These are phyloP conservation scores for Euwallacea similis DNA, from an alignment of 1,140 invertebrate genomes.

Conservation along the genomic window DNA sequence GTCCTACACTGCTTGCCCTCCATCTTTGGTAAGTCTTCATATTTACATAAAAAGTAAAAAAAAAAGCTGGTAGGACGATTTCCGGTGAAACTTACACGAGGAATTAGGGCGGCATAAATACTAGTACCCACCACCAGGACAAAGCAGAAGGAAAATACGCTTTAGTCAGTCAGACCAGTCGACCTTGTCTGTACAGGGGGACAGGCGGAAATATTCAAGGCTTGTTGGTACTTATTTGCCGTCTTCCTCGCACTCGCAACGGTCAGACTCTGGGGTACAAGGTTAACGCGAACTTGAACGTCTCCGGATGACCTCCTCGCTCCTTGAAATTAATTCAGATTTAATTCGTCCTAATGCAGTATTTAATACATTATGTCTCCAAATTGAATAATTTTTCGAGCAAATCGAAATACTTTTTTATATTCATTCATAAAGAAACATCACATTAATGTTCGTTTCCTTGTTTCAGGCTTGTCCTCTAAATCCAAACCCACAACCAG, in stretches of 20 bases:
- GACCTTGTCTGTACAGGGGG: conserved; percentile 52
- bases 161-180: conserved; percentile 45
- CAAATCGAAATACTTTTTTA: too few relatives aligned
- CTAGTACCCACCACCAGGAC: conserved; percentile 22
- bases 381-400: too few relatives aligned
- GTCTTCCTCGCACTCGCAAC: conserved; percentile 38
- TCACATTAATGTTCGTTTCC: background rate
- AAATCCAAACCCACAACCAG: conserved; percentile 87
- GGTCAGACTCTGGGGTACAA: conserved; percentile 36
- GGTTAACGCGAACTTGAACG: conserved; percentile 43
- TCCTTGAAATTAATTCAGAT: conserved; percentile 16
- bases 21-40: conserved; percentile 69
- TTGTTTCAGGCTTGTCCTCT: conserved; percentile 88
- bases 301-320: conserved; percentile 25
- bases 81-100: conserved; percentile 11
- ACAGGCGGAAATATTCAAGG: conserved; percentile 55
- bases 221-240: conserved; percentile 34
- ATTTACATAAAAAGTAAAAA: conserved; percentile 13
- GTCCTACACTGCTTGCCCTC: conserved; percentile 80
- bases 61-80: background rate
- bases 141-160: conserved; percentile 18
- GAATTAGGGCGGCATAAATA: conserved; percentile 31
- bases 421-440: too few relatives aligned
- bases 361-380: too few relatives aligned
- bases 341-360: conserved; percentile 11